A percentile compares a stretch with the other conserved stretches of the same genome.
phyloP scores from a whole-genome alignment of 2,797 vertebrate species.

The Choloepus didactylus region DNA sequence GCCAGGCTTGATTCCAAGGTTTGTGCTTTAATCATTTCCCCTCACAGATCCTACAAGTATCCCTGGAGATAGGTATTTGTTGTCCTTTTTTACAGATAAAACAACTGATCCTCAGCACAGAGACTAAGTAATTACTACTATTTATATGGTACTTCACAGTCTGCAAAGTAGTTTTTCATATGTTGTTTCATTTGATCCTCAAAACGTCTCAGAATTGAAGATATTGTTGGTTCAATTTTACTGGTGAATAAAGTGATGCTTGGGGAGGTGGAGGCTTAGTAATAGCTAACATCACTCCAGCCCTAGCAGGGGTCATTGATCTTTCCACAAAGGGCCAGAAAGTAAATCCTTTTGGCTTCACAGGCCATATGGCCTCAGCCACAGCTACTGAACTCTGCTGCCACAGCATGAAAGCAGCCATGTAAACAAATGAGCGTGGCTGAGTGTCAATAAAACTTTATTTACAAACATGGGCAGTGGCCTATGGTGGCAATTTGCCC shows the following conservation, averaged over 20 bases:
- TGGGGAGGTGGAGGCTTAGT: neutral
- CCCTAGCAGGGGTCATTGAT: neutral
- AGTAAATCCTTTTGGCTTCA: neutral
- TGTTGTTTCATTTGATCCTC: neutral
- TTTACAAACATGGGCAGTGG: neutral
- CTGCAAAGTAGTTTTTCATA: neutral
- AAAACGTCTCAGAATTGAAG: neutral
- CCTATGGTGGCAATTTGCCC: neutral
- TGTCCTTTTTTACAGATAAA: neutral
- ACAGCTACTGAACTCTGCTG: neutral
- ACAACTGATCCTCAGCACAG: neutral
- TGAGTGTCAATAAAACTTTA: neutral
- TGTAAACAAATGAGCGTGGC: neutral
- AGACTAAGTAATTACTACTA: neutral
- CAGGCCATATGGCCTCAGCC: neutral
- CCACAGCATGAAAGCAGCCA: neutral
- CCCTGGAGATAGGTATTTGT: neutral
- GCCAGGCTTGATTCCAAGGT: neutral
- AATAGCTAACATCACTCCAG: neutral
- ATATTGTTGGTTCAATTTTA: neutral
- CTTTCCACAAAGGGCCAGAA: neutral
- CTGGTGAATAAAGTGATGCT: neutral
- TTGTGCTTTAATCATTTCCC: neutral
- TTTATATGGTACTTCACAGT: neutral
- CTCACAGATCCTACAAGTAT: neutral